A percentile compares a stretch with the other conserved stretches of the same genome.
Evolutionary conservation across 2,113 vertebrate genomes (phyloP).

Genomic region (Equus quagga): DNA sequence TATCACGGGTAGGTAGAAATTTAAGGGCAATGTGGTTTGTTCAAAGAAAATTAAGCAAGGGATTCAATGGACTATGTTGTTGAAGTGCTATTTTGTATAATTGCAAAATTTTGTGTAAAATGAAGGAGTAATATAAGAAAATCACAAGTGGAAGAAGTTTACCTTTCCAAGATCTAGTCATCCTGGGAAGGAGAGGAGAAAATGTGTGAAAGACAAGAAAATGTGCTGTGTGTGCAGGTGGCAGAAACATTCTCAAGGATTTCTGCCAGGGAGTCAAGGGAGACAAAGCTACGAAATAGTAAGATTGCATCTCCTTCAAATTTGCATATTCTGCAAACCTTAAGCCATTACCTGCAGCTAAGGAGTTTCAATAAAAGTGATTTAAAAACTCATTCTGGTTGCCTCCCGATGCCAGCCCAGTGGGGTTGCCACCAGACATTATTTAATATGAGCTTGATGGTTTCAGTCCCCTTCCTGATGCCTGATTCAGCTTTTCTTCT

Average conservation of each 20-base stretch:
- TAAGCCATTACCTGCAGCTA: conserved; percentile 70
- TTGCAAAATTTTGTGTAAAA: fast-evolving
- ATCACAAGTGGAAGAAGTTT: background rate
- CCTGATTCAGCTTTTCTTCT: conserved; percentile 69
- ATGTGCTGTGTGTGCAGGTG: conserved; percentile 45
- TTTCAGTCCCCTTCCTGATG: conserved; percentile 62
- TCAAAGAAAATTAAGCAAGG: conserved; percentile 28
- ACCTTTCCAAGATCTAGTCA: background rate
- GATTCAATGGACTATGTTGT: background rate
- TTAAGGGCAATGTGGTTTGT: background rate
- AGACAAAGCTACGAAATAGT: conserved; percentile 64
- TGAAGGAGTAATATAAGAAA: background rate
- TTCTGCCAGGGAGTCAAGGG: conserved; percentile 46
- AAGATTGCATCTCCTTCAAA: conserved; percentile 66
- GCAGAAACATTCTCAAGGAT: conserved; percentile 62
- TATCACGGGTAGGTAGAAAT: background rate
- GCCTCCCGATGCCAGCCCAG: conserved; percentile 64
- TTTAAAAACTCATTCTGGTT: conserved; percentile 77
- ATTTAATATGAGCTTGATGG: conserved; percentile 69
- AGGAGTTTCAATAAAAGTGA: conserved; percentile 71
- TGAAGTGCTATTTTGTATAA: background rate
- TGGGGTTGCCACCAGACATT: conserved; percentile 66
- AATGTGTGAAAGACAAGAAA: conserved; percentile 41
- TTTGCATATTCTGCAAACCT: conserved; percentile 58
- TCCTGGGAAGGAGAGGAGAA: background rate